Percentiles rank a stretch among this genome's conserved stretches.
These are phyloP conservation scores for Agrochola lota DNA, from an alignment of 2,888 invertebrate genomes.

Conservation along the genomic window DNA sequence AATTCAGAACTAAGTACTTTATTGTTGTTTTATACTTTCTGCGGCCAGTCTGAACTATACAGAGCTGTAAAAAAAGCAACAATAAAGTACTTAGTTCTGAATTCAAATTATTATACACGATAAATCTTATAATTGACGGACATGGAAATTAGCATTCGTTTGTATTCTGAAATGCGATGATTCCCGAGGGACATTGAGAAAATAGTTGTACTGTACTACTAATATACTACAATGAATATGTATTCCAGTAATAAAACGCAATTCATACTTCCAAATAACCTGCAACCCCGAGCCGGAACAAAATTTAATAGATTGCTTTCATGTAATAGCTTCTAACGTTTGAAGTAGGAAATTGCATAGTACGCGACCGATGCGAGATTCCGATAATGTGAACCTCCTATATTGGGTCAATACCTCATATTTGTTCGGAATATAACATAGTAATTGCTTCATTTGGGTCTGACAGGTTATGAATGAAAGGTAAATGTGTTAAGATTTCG, in stretches of 20 bases:
- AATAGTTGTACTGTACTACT: not conserved
- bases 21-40: too few relatives aligned
- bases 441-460: conserved; percentile 61
- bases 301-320: conserved; percentile 72
- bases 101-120: too few relatives aligned
- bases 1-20: too few relatives aligned
- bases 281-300: conserved; percentile 56
- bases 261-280: conserved; percentile 51
- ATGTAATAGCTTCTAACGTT: conserved; percentile 69
- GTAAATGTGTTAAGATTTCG: conserved; percentile 48
- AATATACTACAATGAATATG: conserved; percentile 16
- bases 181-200: too few relatives aligned
- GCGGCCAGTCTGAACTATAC: too few relatives aligned
- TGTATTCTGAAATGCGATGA: too few relatives aligned
- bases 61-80: too few relatives aligned
- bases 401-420: conserved; percentile 45
- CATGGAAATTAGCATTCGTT: too few relatives aligned
- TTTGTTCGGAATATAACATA: conserved; percentile 42
- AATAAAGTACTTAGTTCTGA: too few relatives aligned
- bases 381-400: conserved; percentile 49
- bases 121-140: too few relatives aligned
- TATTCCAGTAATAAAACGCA: conserved; percentile 29
- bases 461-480: conserved; percentile 48
- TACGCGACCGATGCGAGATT: conserved; percentile 55
- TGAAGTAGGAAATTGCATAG: conserved; percentile 72